Evolutionary conservation across 1,140 invertebrate species (phyloP), one percentile per base, ranked within the genome.

Genomic region (Wasmannia auropunctata): DNA sequence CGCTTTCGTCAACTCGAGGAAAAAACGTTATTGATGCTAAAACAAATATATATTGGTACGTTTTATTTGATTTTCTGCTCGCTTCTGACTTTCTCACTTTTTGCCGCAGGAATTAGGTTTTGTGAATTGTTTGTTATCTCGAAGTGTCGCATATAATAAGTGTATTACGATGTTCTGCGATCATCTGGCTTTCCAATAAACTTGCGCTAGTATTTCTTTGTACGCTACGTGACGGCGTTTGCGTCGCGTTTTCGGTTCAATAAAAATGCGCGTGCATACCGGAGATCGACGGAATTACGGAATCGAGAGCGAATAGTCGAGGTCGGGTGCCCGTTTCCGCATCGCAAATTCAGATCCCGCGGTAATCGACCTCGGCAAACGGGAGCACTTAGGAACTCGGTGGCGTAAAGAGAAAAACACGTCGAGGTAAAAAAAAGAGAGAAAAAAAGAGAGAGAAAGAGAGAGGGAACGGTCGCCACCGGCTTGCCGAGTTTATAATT

Each of bases 331-430:
- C 43, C 56, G 43, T 85, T 90, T 90, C 74, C 88, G 56, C 54
- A 72, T 34, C 58, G 86, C 86, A 87, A 90, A 87, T 89, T 87
- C 88, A 81, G 75, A 81, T 81, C 28, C 58, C 22, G 22, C 51
- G 22, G 86, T 85, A 87, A 85, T 81, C 74, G 81, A 56, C n/a
- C 37, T 43, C 65, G 37, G 34, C 37, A 72, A 70, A 72, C 25
- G 37, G 37, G 25, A 56, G 49, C 43, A 25, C 31, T 63, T 80
- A 58, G 46, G 51, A 40, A 46, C 37, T 81, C 49, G 14, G 4
- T 16, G 34, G 19, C 4, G 69, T 43, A 58, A 43, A 58, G 51
- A 49, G 19, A 70, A n/a, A 11, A 43, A 65, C 49, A 74, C n/a
- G 14, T 14, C 40, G 7, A 10, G 25, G 43, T 3, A 56, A 14